Base-by-base conservation (phyloP, 1,140 invertebrate genomes). In the Drepana arcuata region DNA sequence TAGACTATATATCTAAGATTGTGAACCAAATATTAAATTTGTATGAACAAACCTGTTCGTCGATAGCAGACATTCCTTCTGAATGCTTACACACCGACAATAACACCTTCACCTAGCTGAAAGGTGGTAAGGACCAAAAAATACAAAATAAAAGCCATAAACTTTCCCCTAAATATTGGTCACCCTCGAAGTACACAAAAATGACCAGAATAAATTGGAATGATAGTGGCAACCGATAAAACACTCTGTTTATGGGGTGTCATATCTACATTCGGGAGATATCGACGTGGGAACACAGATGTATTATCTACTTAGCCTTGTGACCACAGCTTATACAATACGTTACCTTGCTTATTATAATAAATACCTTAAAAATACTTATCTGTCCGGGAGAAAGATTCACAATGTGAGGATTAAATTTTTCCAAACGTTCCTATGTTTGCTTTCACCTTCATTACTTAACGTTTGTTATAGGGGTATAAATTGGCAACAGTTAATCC, bases 121-220 rank as follows among this genome's bases (percentile, higher is more conserved):
- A 45, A 62, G 58, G 48, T 52, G 44, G 50, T 46, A 59, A 56
- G 38, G 38, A 55, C 44, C 41, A 61, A 61, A 65, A 65, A 61
- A 65, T 48, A 39, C 40, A 58, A 55, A 71, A 71, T 67, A 72
- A 67, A 64, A 59, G 41, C 48, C 45, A 74, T 80, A 75, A 77
- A 73, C 73, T 74, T 57, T 55, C 61, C 78, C 74, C 78, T 63
- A 59, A 73, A 65, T 71, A 68, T 68, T 67, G 71, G 63, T 71
- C 69, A 74, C 74, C 78, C 78, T 73, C 67, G 61, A 66, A 59
- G 53, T 69, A 74, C 56, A 71, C 67, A 81, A 81, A 79, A 82
- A 79, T 82, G 74, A 79, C 74, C 74, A 80, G 68, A 66, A 78
- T 82, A 82, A 79, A 82, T 82, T 82, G 73, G 73, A 63, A 79